These are phyloP conservation scores for Lasiurus borealis DNA, from an alignment of 2,113 vertebrate genomes.

Conservation along the genomic window DNA sequence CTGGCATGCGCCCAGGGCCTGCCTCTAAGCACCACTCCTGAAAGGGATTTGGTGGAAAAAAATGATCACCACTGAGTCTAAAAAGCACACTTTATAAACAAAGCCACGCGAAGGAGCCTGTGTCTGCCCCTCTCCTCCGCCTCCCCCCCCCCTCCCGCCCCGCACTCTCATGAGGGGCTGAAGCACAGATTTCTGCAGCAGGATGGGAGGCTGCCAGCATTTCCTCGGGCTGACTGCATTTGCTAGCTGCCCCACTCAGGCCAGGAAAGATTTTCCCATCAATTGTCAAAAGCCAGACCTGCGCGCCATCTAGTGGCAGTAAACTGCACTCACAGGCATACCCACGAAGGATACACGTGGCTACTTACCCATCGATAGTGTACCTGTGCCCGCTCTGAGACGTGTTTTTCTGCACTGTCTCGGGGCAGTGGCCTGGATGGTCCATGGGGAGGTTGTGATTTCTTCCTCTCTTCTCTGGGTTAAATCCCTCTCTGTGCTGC, in stretches of 20 bases:
- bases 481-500: accelerated
- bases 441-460: accelerated
- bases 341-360: too few relatives aligned
- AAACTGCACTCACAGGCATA: not conserved
- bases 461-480: too few relatives aligned
- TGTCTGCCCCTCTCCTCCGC: accelerated
- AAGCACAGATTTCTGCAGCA: not conserved
- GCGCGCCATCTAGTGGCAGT: constrained; percentile 5
- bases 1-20: accelerated
- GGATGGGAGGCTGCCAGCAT: too few relatives aligned
- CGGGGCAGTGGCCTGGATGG: not conserved
- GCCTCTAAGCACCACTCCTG: not conserved
- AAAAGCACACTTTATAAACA: not conserved
- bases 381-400: not conserved
- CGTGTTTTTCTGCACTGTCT: accelerated
- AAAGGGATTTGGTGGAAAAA: not conserved
- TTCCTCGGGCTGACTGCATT: not conserved
- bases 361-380: too few relatives aligned
- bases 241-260: not conserved
- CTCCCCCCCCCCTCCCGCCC: accelerated
- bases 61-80: accelerated
- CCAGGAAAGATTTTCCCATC: not conserved
- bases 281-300: not conserved
- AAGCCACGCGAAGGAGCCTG: too few relatives aligned
- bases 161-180: not conserved